These are phyloP conservation scores for Tinea trinotella DNA, from an alignment of 2,888 invertebrate species.

Conservation along the genomic window DNA sequence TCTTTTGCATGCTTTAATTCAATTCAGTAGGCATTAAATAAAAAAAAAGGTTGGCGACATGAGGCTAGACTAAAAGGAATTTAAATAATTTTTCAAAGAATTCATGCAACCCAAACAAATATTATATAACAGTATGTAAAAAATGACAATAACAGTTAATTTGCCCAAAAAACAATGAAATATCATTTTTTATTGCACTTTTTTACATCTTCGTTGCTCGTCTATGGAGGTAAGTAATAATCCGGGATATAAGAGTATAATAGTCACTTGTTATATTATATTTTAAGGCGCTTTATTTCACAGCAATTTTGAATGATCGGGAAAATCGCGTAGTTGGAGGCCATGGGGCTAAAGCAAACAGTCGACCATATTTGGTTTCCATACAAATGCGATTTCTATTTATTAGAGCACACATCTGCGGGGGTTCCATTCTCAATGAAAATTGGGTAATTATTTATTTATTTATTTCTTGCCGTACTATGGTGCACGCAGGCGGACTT, in stretches of 20 bases:
- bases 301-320: slow-evolving; percentile 19
- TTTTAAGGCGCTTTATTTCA: background rate
- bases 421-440: slow-evolving; percentile 53
- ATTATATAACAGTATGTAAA: slow-evolving; percentile 3
- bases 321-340: slow-evolving; percentile 49
- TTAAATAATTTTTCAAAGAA: background rate
- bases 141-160: background rate
- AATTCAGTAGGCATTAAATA: too few relatives aligned
- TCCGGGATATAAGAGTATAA: too few relatives aligned
- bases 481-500: too few relatives aligned
- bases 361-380: slow-evolving; percentile 60
- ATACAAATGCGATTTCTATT: slow-evolving; percentile 51
- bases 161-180: slow-evolving; percentile 1
- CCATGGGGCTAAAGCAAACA: slow-evolving; percentile 45
- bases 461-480: too few relatives aligned
- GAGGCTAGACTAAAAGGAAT: slow-evolving; percentile 1
- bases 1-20: too few relatives aligned
- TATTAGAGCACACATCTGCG: slow-evolving; percentile 49
- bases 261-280: too few relatives aligned
- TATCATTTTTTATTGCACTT: background rate
- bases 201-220: background rate
- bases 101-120: slow-evolving; percentile 3
- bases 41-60: background rate
- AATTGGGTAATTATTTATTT: slow-evolving; percentile 43
- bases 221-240: background rate